Evolutionary conservation across 2,888 invertebrate genomes (phyloP).

Genomic region (Carterocephalus palaemon): DNA sequence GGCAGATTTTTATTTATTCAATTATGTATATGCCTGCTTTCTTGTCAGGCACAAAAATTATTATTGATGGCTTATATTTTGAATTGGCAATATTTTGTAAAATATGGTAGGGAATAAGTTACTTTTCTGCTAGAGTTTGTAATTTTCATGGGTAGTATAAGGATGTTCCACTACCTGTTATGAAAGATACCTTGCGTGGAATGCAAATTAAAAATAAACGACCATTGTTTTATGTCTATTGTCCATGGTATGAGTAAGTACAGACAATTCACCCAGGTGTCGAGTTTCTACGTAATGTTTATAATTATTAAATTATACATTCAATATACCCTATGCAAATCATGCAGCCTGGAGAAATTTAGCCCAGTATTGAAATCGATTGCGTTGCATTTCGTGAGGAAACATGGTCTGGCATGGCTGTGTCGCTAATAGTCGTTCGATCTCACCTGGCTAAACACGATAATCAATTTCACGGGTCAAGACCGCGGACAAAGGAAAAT

Average conservation of each 20-base stretch:
- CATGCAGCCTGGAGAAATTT: slow-evolving; percentile 2
- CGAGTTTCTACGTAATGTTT: not conserved
- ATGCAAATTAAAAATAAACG: slow-evolving; percentile 13
- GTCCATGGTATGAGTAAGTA: not conserved
- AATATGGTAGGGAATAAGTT: no score
- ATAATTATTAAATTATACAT: not conserved
- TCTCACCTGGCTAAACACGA: slow-evolving; percentile 18
- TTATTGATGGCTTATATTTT: no score
- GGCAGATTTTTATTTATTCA: no score
- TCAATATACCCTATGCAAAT: not conserved
- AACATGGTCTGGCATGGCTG: slow-evolving; percentile 1
- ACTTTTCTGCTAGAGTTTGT: no score
- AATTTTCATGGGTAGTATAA: no score
- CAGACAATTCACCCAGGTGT: not conserved
- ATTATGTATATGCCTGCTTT: no score
- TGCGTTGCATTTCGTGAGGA: slow-evolving; percentile 11
- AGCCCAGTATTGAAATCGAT: slow-evolving; percentile 10
- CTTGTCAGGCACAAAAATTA: no score
- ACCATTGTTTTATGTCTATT: slow-evolving; percentile 9
- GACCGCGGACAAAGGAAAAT: slow-evolving; percentile 13
- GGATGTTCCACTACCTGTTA: no score
- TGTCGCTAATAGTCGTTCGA: slow-evolving; percentile 13
- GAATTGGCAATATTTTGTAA: no score
- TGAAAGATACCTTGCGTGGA: not conserved
- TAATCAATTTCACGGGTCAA: slow-evolving; percentile 21